These are phyloP conservation scores for Xanthorhoe designata DNA, from an alignment of 2,888 invertebrate genomes.

Conservation along the genomic window DNA sequence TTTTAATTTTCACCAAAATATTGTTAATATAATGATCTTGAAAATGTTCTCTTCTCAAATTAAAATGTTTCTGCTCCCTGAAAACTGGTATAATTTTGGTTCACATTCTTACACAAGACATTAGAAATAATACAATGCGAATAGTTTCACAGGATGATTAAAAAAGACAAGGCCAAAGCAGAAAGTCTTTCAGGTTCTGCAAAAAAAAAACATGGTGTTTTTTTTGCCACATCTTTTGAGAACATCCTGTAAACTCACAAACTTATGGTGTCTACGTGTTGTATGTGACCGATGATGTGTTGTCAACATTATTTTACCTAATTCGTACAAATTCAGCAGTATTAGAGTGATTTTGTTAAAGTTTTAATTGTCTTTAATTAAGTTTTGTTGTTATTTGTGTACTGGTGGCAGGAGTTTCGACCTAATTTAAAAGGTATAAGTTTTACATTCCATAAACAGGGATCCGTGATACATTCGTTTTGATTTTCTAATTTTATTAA, in stretches of 20 bases:
- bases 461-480: slow-evolving; percentile 48
- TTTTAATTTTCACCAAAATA: slow-evolving; percentile 1
- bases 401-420: slow-evolving; percentile 57
- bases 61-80: slow-evolving; percentile 17
- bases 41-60: neutral
- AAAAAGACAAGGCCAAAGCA: neutral
- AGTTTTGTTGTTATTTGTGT: slow-evolving; percentile 81
- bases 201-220: neutral
- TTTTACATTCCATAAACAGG: slow-evolving; percentile 49
- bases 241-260: slow-evolving; percentile 8
- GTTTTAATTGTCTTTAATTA: slow-evolving; percentile 83
- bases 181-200: neutral
- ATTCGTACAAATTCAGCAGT: slow-evolving; percentile 85
- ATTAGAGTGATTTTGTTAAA: slow-evolving; percentile 86
- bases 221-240: slow-evolving; percentile 9
- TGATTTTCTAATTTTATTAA: slow-evolving; percentile 34
- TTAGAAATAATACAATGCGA: neutral
- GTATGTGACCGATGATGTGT: slow-evolving; percentile 67
- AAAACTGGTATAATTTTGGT: neutral
- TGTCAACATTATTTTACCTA: slow-evolving; percentile 73
- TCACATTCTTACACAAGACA: neutral
- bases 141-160: slow-evolving; percentile 9
- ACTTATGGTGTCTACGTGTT: slow-evolving; percentile 52
- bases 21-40: neutral
- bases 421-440: slow-evolving; percentile 51